Percentiles rank a stretch among this genome's conserved stretches.
Conservation (phyloP, 1,140 invertebrate species). For the Arctopsyche grandis region DNA sequence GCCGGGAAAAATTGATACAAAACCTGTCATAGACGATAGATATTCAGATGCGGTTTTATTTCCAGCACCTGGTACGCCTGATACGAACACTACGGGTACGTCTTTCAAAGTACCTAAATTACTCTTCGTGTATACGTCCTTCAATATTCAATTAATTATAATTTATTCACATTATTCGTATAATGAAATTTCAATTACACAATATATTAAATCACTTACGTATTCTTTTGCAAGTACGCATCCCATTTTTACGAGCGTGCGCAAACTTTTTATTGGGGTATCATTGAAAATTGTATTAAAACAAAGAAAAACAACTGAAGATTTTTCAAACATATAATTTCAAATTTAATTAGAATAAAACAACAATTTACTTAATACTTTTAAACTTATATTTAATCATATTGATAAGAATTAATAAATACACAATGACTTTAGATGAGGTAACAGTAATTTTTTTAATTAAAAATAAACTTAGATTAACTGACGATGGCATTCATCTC, state of each 20-base stretch:
- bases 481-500: slow-evolving; percentile 58
- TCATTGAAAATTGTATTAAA: not conserved
- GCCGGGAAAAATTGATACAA: slow-evolving; percentile 63
- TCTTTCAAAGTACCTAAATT: slow-evolving; percentile 62
- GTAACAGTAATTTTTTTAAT: slow-evolving; percentile 5
- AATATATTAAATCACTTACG: not conserved
- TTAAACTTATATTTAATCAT: not conserved
- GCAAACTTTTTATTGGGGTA: no score
- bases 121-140: slow-evolving; percentile 50
- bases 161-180: not conserved
- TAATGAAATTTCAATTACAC: not conserved
- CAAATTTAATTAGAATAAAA: not conserved
- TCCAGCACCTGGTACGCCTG: slow-evolving; percentile 64
- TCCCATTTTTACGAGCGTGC: not conserved
- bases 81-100: slow-evolving; percentile 65
- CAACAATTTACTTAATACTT: not conserved
- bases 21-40: slow-evolving; percentile 64
- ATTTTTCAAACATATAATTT: not conserved
- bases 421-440: slow-evolving; percentile 28
- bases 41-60: slow-evolving; percentile 64
- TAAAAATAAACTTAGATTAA: slow-evolving; percentile 13
- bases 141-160: not conserved
- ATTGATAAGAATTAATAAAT: slow-evolving; percentile 26
- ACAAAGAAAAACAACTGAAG: not conserved
- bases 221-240: not conserved